Conservation (phyloP, 2,113 vertebrate species). For the Lanius collurio region DNA sequence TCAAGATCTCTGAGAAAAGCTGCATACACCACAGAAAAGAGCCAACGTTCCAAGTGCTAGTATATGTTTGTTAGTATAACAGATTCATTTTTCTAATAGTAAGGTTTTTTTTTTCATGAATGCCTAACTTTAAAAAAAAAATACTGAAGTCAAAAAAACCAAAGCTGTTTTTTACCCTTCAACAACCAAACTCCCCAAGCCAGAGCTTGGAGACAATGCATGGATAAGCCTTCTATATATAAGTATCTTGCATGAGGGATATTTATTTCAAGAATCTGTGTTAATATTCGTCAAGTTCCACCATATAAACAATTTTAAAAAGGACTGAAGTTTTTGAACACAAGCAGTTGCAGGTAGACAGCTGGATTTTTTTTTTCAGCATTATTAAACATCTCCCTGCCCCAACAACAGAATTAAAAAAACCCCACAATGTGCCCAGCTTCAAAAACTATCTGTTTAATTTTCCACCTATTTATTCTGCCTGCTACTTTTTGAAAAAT, state of each 20-base stretch:
- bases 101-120: background rate
- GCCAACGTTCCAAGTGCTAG: background rate
- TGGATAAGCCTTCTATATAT: background rate
- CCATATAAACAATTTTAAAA: background rate
- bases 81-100: background rate
- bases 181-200: background rate
- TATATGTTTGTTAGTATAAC: background rate
- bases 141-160: background rate
- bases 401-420: background rate
- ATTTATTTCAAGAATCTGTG: background rate
- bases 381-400: background rate
- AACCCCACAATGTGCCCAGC: accelerated
- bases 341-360: background rate
- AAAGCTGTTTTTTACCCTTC: background rate
- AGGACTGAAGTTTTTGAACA: background rate
- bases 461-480: background rate
- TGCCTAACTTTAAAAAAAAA: background rate
- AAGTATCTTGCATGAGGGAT: background rate
- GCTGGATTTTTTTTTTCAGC: background rate
- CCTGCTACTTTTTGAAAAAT: background rate
- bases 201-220: background rate
- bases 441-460: background rate
- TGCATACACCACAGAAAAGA: background rate
- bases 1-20: background rate
- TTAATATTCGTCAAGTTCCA: background rate